Conservation (phyloP, 2,888 invertebrate species). For the Blastobasis lacticolella region DNA sequence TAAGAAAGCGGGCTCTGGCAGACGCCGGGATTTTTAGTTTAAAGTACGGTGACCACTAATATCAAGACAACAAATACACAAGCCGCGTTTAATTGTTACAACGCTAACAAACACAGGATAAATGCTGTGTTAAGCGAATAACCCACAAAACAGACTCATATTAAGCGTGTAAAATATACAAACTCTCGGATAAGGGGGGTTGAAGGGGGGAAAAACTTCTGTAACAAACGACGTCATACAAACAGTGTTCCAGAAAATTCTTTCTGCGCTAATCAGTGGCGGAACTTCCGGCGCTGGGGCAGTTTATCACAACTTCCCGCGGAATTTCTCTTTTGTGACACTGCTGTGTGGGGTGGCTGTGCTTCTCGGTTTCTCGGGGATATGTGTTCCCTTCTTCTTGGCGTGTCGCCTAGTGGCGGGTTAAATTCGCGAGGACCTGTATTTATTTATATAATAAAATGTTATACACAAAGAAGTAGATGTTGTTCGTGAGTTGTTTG, state of each 20-base stretch:
- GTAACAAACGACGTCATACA: conserved; percentile 11
- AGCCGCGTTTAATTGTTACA: too few species aligned
- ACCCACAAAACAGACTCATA: neutral
- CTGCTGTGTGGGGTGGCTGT: conserved; percentile 24
- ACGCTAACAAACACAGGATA: too few species aligned
- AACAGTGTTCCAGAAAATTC: conserved; percentile 29
- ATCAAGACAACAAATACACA: too few species aligned
- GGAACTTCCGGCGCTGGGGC: conserved; percentile 36
- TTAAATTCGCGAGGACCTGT: too few species aligned
- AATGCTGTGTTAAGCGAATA: neutral
- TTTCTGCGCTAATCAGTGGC: conserved; percentile 46
- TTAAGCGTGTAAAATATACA: conserved; percentile 2
- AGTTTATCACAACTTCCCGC: conserved; percentile 47
- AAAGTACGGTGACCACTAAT: too few species aligned
- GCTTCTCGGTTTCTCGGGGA: neutral
- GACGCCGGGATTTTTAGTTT: too few species aligned
- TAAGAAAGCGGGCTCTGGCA: too few species aligned
- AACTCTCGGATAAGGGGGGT: neutral
- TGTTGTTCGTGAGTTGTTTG: too few species aligned
- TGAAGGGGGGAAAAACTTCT: neutral
- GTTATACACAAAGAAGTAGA: too few species aligned
- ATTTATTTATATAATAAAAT: too few species aligned
- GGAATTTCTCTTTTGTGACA: conserved; percentile 40
- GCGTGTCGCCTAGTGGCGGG: neutral
- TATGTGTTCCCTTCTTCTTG: neutral